A percentile compares a stretch with the other conserved stretches of the same genome.
Conservation (phyloP, 2,113 vertebrate genomes). For the Microtus montanus region DNA sequence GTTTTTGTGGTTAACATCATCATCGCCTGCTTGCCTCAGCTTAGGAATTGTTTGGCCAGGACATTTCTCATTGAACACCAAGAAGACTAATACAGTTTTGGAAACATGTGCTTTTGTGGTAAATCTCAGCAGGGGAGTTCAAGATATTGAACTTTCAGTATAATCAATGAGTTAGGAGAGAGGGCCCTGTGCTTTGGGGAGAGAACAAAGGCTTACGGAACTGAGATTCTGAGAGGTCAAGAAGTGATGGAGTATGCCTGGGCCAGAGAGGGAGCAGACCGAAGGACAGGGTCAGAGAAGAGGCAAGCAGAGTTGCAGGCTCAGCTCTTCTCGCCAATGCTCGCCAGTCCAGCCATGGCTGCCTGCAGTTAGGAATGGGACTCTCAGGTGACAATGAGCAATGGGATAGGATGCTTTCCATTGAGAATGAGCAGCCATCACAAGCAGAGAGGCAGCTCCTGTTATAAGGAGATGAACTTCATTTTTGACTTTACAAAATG, state of each 20-base stretch:
- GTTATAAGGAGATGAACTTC: conserved; percentile 56
- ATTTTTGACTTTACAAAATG: conserved; percentile 8
- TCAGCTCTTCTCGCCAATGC: neutral
- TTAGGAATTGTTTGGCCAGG: neutral
- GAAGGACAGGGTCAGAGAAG: neutral
- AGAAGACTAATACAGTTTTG: neutral
- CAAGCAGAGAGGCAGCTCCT: neutral
- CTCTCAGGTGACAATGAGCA: neutral
- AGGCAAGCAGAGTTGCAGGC: neutral
- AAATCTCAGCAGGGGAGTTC: neutral
- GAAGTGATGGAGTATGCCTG: neutral
- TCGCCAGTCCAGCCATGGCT: accelerated
- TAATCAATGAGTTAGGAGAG: neutral
- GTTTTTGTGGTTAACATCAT: neutral
- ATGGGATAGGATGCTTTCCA: conserved; percentile 45
- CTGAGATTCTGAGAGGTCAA: neutral
- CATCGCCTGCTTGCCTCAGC: neutral
- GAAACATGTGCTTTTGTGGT: neutral
- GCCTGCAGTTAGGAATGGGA: neutral
- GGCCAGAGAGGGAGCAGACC: neutral
- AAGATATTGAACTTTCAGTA: neutral
- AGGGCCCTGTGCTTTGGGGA: neutral
- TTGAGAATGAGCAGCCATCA: conserved; percentile 49
- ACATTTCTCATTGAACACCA: neutral
- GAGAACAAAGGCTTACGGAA: neutral